These are phyloP conservation scores for Perodicticus potto DNA, from an alignment of 2,797 vertebrate genomes.

Conservation along the genomic window DNA sequence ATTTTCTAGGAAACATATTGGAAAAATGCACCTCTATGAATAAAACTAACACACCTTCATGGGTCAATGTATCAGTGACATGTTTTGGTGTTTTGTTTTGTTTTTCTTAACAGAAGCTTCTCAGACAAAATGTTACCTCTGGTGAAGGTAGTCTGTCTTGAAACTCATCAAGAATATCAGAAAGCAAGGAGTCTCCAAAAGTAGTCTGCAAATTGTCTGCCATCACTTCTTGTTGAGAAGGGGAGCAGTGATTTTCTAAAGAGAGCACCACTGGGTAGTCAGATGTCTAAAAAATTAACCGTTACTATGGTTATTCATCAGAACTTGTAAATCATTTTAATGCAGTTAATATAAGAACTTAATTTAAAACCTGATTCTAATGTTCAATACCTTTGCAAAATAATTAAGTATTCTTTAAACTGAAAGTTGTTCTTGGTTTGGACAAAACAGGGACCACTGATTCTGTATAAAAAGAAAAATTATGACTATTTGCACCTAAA, in stretches of 20 bases:
- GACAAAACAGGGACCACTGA: conserved; percentile 1
- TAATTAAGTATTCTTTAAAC: conserved; percentile 22
- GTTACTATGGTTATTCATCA: conserved; percentile 56
- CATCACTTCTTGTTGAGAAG: conserved; percentile 92
- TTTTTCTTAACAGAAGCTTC: background rate
- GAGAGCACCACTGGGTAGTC: conserved; percentile 93
- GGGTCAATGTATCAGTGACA: background rate
- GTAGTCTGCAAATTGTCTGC: conserved; percentile 88
- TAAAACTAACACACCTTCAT: background rate
- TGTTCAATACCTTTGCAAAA: background rate
- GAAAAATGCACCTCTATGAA: background rate
- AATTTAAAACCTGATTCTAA: conserved; percentile 28
- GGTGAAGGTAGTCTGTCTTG: conserved; percentile 91
- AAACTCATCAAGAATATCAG: conserved; percentile 82
- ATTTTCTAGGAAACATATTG: background rate
- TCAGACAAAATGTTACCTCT: conserved; percentile 89
- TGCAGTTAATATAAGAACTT: background rate
- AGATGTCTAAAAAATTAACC: conserved; percentile 89
- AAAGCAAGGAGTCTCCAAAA: conserved; percentile 90
- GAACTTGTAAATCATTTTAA: background rate
- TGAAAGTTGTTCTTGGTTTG: conserved; percentile 20
- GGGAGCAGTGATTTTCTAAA: conserved; percentile 94
- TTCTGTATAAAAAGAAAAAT: background rate
- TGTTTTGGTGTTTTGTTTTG: background rate
- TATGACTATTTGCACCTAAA: background rate